Conservation (phyloP, 1,140 invertebrate species). For the Nilaparvata lugens region DNA sequence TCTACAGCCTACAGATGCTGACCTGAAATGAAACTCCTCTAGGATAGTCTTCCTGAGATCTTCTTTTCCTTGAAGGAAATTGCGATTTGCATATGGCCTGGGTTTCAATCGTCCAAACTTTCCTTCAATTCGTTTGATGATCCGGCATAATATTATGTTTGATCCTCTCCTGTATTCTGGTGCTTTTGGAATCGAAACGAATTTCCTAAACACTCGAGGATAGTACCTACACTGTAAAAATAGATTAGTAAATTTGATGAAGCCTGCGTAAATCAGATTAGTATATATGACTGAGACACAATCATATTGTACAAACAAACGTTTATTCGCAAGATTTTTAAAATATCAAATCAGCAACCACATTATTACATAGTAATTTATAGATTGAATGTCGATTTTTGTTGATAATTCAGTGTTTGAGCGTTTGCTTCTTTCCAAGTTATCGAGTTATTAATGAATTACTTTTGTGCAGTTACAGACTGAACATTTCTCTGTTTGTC, state of each 20-base stretch:
- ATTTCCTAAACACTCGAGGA: not conserved
- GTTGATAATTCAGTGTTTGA: too few relatives aligned
- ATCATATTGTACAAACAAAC: too few relatives aligned
- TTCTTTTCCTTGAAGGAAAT: not conserved
- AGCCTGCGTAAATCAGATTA: too few relatives aligned
- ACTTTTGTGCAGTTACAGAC: too few relatives aligned
- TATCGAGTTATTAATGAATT: too few relatives aligned
- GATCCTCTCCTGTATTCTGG: not conserved
- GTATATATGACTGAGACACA: too few relatives aligned
- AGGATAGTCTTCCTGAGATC: not conserved
- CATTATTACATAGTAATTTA: too few relatives aligned
- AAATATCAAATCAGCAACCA: too few relatives aligned
- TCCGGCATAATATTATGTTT: not conserved
- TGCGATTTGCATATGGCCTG: not conserved
- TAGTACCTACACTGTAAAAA: not conserved
- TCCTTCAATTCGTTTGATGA: not conserved
- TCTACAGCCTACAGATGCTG: not conserved
- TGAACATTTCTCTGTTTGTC: too few relatives aligned
- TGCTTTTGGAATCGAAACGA: not conserved
- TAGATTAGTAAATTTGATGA: not conserved
- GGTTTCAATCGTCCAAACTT: slow-evolving; percentile 2
- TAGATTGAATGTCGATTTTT: too few relatives aligned
- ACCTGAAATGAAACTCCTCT: not conserved
- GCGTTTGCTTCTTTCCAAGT: too few relatives aligned
- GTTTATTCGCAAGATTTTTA: too few relatives aligned